Conservation (phyloP, 1,140 invertebrate genomes). For the Drosophila saltans region DNA sequence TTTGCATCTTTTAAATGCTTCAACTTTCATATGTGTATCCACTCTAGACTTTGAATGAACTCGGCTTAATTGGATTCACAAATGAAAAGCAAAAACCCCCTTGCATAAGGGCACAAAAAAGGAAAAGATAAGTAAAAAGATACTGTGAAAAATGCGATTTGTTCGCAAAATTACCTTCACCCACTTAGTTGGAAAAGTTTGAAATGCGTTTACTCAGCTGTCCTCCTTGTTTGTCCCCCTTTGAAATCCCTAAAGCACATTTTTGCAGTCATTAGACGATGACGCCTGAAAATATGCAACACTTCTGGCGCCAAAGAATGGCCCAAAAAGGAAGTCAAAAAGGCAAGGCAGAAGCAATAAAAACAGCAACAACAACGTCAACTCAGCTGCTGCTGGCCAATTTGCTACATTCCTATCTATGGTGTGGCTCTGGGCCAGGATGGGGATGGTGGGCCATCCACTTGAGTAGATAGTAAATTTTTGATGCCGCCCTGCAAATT, state of each 20-base stretch:
- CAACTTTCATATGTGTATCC: neutral
- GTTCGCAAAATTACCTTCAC: slow-evolving; percentile 72
- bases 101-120: slow-evolving; percentile 18
- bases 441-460: neutral
- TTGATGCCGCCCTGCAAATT: slow-evolving; percentile 46
- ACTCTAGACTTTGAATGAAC: neutral
- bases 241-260: slow-evolving; percentile 59
- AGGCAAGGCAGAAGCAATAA: neutral
- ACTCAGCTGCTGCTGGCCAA: slow-evolving; percentile 44
- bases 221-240: neutral
- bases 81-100: neutral
- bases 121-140: slow-evolving; percentile 29
- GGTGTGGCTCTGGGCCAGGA: neutral
- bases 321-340: slow-evolving; percentile 27
- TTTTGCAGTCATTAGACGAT: slow-evolving; percentile 71
- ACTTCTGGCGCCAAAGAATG: slow-evolving; percentile 41
- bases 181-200: slow-evolving; percentile 60
- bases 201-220: slow-evolving; percentile 14
- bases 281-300: slow-evolving; percentile 54
- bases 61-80: neutral
- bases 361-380: slow-evolving; percentile 24
- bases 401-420: neutral
- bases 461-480: slow-evolving; percentile 39
- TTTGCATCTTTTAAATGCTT: too few relatives aligned
- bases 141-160: slow-evolving; percentile 46